phyloP scores from a whole-genome alignment of 2,113 vertebrate genomes.

The Chloropsis cyanopogon region DNA sequence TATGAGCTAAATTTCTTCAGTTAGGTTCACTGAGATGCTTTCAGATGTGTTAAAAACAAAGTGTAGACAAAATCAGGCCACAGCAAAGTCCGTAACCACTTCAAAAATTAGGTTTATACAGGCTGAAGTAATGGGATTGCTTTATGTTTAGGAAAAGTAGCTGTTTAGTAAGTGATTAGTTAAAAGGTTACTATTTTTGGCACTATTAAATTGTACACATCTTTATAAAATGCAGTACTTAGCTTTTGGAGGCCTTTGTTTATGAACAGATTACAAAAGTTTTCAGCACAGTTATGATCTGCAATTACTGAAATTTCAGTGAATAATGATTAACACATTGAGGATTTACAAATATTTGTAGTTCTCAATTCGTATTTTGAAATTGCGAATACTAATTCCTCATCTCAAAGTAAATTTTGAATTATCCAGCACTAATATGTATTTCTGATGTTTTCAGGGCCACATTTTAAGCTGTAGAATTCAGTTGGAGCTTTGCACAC shows the following conservation, averaged over 20 bases:
- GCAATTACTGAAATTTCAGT: constrained; percentile 15
- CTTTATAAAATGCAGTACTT: constrained; percentile 1
- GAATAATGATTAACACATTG: constrained; percentile 25
- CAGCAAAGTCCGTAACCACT: background rate
- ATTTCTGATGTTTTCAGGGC: background rate
- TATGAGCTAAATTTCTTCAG: background rate
- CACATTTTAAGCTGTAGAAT: background rate
- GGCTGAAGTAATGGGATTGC: background rate
- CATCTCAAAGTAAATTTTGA: background rate
- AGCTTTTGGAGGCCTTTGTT: constrained; percentile 9
- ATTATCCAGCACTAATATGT: background rate
- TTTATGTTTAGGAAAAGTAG: background rate
- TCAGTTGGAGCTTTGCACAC: background rate
- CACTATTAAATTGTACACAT: background rate
- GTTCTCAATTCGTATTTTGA: background rate
- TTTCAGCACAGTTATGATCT: background rate
- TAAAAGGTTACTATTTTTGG: background rate
- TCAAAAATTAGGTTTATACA: background rate
- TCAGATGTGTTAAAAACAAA: background rate
- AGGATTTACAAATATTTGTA: constrained; percentile 39
- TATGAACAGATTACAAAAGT: background rate
- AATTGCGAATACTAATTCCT: background rate
- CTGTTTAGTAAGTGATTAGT: background rate
- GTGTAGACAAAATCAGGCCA: background rate
- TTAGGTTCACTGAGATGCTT: background rate